These are phyloP conservation scores for Lordiphosa fenestrarum DNA, from an alignment of 2,888 invertebrate genomes.

Conservation along the genomic window DNA sequence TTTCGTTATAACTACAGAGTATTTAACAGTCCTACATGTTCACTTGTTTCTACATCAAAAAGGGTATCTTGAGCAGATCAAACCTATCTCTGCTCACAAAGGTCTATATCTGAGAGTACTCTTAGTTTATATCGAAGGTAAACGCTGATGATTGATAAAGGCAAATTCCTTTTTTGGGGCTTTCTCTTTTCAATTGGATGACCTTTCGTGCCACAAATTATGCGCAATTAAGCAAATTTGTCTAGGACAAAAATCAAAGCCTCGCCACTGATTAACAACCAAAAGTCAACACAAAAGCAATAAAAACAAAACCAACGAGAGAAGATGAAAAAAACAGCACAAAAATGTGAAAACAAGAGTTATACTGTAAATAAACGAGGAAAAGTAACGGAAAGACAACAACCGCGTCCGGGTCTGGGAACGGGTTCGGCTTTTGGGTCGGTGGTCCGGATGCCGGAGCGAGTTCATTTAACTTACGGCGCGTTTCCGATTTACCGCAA, in stretches of 20 bases:
- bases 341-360: slow-evolving; percentile 43
- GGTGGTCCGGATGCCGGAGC: slow-evolving; percentile 23
- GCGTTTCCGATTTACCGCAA: slow-evolving; percentile 73
- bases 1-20: no score
- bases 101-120: no score
- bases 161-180: no score
- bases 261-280: slow-evolving; percentile 60
- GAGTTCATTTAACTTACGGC: slow-evolving; percentile 75
- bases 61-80: no score
- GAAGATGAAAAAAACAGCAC: slow-evolving; percentile 20
- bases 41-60: no score
- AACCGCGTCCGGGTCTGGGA: slow-evolving; percentile 9
- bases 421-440: slow-evolving; percentile 16
- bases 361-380: slow-evolving; percentile 56
- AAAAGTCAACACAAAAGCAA: slow-evolving; percentile 41
- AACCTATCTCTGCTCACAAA: no score
- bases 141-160: no score
- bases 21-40: no score
- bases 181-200: slow-evolving; percentile 19
- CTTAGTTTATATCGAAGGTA: no score
- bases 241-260: slow-evolving; percentile 62
- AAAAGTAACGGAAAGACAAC: slow-evolving; percentile 58
- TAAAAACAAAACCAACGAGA: slow-evolving; percentile 17
- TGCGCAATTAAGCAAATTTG: slow-evolving; percentile 74
- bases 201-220: slow-evolving; percentile 60